phyloP scores from a whole-genome alignment of 2,888 invertebrate species.

The Rhagium mordax region DNA sequence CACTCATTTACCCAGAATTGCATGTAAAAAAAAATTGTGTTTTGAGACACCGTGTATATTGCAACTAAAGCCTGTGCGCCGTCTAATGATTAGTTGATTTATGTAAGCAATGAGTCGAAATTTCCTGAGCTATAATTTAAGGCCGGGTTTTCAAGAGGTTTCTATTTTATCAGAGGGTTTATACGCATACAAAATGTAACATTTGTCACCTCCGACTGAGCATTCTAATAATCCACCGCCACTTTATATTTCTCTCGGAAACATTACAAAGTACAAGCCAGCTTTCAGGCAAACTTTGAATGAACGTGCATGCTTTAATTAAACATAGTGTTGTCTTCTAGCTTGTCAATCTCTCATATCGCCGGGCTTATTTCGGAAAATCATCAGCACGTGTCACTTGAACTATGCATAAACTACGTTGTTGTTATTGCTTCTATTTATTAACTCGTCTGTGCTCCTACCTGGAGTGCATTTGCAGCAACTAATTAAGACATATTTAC shows the following conservation, averaged over 20 bases:
- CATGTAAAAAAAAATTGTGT: no score
- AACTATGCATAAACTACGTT: neutral
- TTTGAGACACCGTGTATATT: no score
- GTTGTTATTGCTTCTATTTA: neutral
- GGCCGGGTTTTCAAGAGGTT: neutral
- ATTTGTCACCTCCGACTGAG: neutral
- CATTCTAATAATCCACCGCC: neutral
- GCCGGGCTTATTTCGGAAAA: constrained; percentile 16
- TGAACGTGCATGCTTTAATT: constrained; percentile 15
- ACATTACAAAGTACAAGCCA: neutral
- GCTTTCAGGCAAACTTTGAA: constrained; percentile 1
- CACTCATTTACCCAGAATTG: no score
- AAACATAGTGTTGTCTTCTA: constrained; percentile 8
- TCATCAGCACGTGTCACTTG: constrained; percentile 23
- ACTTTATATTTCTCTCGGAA: neutral
- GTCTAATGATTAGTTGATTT: neutral
- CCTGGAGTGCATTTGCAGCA: neutral
- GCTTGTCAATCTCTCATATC: constrained; percentile 22
- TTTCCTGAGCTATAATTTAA: neutral
- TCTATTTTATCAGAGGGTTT: neutral
- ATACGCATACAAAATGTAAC: neutral
- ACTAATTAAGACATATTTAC: constrained; percentile 18
- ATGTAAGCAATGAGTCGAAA: neutral
- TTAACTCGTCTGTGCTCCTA: neutral
- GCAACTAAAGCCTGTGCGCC: neutral